Percentiles rank a stretch among this genome's conserved stretches.
These are phyloP conservation scores for Neolamprologus fasciatus DNA, from an alignment of 2,113 vertebrate species.

Conservation along the genomic window DNA sequence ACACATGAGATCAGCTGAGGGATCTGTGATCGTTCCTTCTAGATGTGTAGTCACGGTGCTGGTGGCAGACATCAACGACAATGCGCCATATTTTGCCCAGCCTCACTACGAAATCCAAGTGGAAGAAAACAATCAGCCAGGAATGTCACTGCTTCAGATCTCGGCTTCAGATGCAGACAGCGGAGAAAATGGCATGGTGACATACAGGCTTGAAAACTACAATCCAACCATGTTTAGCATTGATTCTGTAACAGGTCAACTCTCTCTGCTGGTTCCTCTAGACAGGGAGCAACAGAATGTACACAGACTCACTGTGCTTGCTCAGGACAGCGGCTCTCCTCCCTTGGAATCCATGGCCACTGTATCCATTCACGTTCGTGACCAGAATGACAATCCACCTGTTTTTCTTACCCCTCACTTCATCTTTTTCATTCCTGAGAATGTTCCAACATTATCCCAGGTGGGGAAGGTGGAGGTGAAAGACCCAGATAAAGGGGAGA, in stretches of 20 bases:
- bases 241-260: slow-evolving; percentile 46
- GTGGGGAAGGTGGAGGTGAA: slow-evolving; percentile 59
- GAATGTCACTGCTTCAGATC: slow-evolving; percentile 41
- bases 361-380: slow-evolving; percentile 55
- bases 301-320: slow-evolving; percentile 61
- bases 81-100: slow-evolving; percentile 60
- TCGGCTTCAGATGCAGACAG: slow-evolving; percentile 65
- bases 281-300: slow-evolving; percentile 64
- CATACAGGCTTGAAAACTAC: slow-evolving; percentile 48
- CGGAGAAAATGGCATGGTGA: slow-evolving; percentile 52
- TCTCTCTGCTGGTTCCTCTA: slow-evolving; percentile 52
- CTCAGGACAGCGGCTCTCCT: slow-evolving; percentile 63
- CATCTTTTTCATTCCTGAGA: slow-evolving; percentile 70
- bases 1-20: neutral
- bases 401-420: slow-evolving; percentile 61
- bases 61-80: slow-evolving; percentile 71
- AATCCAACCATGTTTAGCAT: slow-evolving; percentile 54
- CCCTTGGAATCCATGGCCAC: slow-evolving; percentile 42
- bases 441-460: slow-evolving; percentile 35
- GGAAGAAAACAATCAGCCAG: slow-evolving; percentile 68
- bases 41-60: slow-evolving; percentile 46
- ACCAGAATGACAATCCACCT: slow-evolving; percentile 73
- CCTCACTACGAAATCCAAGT: slow-evolving; percentile 50
- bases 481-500: slow-evolving; percentile 65
- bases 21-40: neutral